A percentile compares a stretch with the other conserved stretches of the same genome.
These are phyloP conservation scores for Piscicola geometra DNA, from an alignment of 2,888 invertebrate species.

Conservation along the genomic window DNA sequence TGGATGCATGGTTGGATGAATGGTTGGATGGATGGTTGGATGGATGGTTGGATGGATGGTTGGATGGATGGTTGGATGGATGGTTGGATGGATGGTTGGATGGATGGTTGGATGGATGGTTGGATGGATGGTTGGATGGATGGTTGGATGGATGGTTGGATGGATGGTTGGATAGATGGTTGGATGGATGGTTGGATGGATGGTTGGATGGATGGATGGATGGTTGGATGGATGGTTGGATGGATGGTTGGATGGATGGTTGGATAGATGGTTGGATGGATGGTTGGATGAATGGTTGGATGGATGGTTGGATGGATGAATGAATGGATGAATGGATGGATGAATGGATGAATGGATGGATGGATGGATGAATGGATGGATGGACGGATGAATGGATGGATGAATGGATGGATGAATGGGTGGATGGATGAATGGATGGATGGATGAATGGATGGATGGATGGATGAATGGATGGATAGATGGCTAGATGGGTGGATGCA, in stretches of 20 bases:
- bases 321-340: not conserved
- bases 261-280: not conserved
- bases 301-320: not conserved
- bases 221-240: not conserved
- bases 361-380: constrained; percentile 18
- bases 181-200: constrained; percentile 35
- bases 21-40: too few relatives aligned
- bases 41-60: too few relatives aligned
- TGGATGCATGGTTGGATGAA: too few relatives aligned
- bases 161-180: constrained; percentile 36
- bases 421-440: not conserved
- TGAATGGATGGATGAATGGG: constrained; percentile 35
- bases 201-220: constrained; percentile 32
- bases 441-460: not conserved
- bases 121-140: constrained; percentile 18
- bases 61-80: constrained; percentile 19
- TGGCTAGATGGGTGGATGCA: not conserved
- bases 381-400: constrained; percentile 35
- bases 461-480: not conserved
- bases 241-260: not conserved
- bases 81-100: constrained; percentile 32
- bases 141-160: constrained; percentile 30
- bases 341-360: too few relatives aligned
- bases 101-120: constrained; percentile 35
- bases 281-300: not conserved